Evolutionary conservation across 2,113 vertebrate species (phyloP), one percentile per base, ranked within the genome.

Genomic region (Scalopus aquaticus): DNA sequence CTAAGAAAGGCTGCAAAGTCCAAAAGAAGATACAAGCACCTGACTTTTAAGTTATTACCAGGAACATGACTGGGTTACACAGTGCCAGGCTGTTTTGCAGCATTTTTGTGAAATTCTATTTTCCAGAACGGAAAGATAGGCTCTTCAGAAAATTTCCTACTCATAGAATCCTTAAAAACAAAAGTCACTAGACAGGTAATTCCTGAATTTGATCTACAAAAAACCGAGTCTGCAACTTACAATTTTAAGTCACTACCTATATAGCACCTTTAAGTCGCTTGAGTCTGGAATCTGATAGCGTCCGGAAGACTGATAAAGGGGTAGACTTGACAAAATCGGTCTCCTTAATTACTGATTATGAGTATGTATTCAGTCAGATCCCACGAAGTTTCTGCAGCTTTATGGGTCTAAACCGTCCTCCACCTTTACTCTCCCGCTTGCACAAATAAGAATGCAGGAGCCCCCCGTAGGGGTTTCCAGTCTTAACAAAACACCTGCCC

Each of bases 401-500:
- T 51, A 60, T 5, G 2, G 28, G 11, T 88, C 60, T 60, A 88
- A 92, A 69, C 28, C 93, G 78, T 92, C 49, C 70, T 73, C 69
- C 65, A 83, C 35, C 60, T 56, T 70, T 73, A 80, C 49, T 65
- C 65, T 49, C 9, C 64, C 10, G 30, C 44, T 94, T 28, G 76
- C 39, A 44, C 70, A 94, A 84, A 77, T 17, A 49, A 19, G 26
- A 64, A 69, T 26, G 44, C n/a, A 8, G 77, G 24, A 82, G 88
- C 16, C 49, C 26, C 26, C 65, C 5, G 0, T 62, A 1, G 44
- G 30, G 64, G 17, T 26, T 77, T 62, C 69, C 7, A 46, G 49
- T 39, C 76, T 65, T 58, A 69, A 83, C 79, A 70, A 95, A 93
- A 84, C 93, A 83, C 54, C 79, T 89, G 97, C 97, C 97, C 96